These are phyloP conservation scores for Pardalotus punctatus DNA, from an alignment of 2,113 vertebrate genomes.

Conservation along the genomic window DNA sequence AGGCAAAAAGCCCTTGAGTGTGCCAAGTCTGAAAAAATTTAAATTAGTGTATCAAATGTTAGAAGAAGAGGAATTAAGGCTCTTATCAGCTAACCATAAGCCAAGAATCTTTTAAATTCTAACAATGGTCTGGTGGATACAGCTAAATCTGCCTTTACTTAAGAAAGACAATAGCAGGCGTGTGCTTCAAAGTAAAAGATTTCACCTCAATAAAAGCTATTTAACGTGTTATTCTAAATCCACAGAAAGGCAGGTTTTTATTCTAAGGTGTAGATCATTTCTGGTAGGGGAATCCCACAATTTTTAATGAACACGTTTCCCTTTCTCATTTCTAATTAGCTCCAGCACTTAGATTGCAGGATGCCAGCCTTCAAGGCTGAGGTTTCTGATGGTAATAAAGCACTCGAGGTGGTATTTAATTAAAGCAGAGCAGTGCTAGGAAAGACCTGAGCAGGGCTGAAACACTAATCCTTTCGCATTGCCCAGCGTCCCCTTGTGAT, in stretches of 20 bases:
- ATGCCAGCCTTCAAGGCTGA: conserved; percentile 8
- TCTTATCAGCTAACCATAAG: neutral
- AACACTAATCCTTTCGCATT: conserved; percentile 71
- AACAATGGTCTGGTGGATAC: neutral
- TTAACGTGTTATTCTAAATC: conserved; percentile 50
- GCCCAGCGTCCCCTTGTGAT: conserved; percentile 68
- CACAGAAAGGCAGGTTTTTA: conserved; percentile 55
- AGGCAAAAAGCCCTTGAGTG: conserved; percentile 33
- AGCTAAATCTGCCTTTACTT: conserved; percentile 16
- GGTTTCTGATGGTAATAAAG: conserved; percentile 50
- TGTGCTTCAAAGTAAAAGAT: neutral
- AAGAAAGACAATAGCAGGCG: neutral
- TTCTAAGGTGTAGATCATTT: conserved; percentile 39
- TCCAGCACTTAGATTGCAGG: conserved; percentile 34
- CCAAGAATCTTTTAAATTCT: conserved; percentile 23
- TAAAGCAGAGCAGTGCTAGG: conserved; percentile 69
- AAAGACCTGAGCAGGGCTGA: conserved; percentile 58
- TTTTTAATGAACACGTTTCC: conserved; percentile 60
- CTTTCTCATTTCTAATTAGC: conserved; percentile 70
- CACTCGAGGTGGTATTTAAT: conserved; percentile 79
- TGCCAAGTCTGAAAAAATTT: conserved; percentile 39
- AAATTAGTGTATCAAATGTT: conserved; percentile 33
- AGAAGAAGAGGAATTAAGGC: conserved; percentile 24
- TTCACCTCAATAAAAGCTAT: conserved; percentile 41
- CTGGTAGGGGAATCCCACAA: conserved; percentile 48